These are phyloP conservation scores for Tetranychus piercei DNA, from an alignment of 2,888 invertebrate genomes.

Conservation along the genomic window DNA sequence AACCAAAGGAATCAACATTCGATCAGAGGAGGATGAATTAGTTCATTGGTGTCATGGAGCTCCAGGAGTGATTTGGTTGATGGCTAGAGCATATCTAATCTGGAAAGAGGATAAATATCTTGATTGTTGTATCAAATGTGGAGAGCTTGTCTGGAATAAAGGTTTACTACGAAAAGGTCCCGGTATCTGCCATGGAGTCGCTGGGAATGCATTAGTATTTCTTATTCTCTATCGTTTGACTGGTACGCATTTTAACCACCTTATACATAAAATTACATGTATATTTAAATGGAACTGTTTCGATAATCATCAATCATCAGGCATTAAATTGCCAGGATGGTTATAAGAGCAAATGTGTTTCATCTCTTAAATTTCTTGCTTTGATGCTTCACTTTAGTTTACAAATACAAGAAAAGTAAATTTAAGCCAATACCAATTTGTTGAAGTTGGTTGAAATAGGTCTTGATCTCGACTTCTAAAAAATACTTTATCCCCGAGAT, in stretches of 20 bases:
- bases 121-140: slow-evolving; percentile 44
- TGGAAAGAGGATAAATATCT: slow-evolving; percentile 44
- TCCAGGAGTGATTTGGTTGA: slow-evolving; percentile 53
- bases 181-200: slow-evolving; percentile 68
- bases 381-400: no score
- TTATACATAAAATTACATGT: no score
- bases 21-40: slow-evolving; percentile 42
- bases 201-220: slow-evolving; percentile 70
- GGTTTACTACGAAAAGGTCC: slow-evolving; percentile 65
- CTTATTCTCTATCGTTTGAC: slow-evolving; percentile 58
- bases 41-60: slow-evolving; percentile 93
- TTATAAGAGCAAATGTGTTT: no score
- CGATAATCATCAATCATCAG: slow-evolving; percentile 6
- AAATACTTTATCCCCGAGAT: no score
- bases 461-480: no score
- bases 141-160: slow-evolving; percentile 58
- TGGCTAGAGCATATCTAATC: slow-evolving; percentile 48
- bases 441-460: no score
- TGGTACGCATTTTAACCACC: no score
- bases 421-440: no score
- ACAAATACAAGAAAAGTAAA: no score
- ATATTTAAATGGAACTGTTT: not conserved
- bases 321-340: not conserved
- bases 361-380: no score
- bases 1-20: no score